Evolutionary conservation across 2,113 vertebrate genomes (phyloP).

Genomic region (Clupea harengus): DNA sequence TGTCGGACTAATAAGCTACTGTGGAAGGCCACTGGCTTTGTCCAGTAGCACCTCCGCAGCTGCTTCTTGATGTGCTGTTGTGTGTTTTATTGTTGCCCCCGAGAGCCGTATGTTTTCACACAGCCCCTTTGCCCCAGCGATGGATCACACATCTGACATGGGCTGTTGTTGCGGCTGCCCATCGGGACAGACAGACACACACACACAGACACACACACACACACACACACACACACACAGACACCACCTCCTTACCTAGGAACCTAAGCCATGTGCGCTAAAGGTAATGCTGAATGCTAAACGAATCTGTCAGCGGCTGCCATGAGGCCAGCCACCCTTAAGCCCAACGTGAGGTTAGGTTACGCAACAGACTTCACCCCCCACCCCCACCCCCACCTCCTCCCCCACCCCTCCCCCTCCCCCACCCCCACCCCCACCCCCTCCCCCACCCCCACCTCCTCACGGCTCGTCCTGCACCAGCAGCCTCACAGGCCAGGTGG

Average conservation of each 20-base stretch:
- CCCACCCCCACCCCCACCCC: neutral
- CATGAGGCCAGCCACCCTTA: constrained; percentile 43
- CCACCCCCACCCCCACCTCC: neutral
- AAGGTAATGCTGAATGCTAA: constrained; percentile 18
- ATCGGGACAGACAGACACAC: constrained; percentile 16
- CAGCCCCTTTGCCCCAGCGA: no score
- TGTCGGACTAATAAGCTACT: no score
- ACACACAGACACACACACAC: neutral
- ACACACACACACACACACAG: neutral
- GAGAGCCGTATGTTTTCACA: no score
- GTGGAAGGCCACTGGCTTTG: no score
- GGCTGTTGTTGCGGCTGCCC: no score
- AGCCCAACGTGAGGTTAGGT: constrained; percentile 36
- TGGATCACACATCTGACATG: no score
- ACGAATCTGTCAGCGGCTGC: constrained; percentile 31
- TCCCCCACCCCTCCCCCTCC: no score
- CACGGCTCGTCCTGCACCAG: neutral
- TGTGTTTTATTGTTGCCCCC: no score
- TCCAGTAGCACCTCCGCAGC: no score
- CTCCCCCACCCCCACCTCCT: neutral
- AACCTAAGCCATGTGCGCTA: neutral
- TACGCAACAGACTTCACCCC: constrained; percentile 49
- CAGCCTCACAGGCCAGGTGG: constrained; percentile 21
- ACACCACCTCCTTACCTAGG: neutral
- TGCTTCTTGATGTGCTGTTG: no score